A percentile compares a stretch with the other conserved stretches of the same genome.
These are phyloP conservation scores for Megalopta genalis DNA, from an alignment of 1,140 invertebrate genomes.

Conservation along the genomic window DNA sequence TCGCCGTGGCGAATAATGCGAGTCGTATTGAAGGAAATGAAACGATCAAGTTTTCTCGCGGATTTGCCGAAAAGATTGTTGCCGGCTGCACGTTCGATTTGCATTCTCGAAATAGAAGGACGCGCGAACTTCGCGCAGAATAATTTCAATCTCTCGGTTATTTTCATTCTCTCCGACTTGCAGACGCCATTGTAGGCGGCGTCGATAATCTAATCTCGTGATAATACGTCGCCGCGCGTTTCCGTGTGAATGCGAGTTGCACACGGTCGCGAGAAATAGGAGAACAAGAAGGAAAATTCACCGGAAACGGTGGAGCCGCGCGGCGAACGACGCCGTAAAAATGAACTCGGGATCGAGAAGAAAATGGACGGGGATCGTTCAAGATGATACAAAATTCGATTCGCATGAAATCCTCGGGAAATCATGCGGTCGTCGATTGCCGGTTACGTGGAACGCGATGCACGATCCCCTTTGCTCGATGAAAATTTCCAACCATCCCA, in stretches of 20 bases:
- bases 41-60: background rate
- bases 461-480: background rate
- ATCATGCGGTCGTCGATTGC: constrained; percentile 20
- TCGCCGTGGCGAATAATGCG: too few relatives aligned
- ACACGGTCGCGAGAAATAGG: background rate
- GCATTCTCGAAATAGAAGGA: background rate
- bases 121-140: background rate
- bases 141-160: constrained; percentile 27
- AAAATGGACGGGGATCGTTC: too few relatives aligned
- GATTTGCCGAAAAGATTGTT: background rate
- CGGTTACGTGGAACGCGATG: constrained; percentile 17
- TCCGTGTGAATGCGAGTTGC: constrained; percentile 26
- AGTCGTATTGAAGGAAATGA: too few relatives aligned
- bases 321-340: background rate
- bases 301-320: background rate
- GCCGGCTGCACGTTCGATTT: too few relatives aligned
- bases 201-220: constrained; percentile 73
- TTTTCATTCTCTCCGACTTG: constrained; percentile 54
- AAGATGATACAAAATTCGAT: background rate
- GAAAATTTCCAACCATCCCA: background rate
- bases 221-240: constrained; percentile 45
- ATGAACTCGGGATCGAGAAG: background rate
- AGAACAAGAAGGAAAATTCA: background rate
- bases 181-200: constrained; percentile 66
- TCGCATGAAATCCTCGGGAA: background rate